These are phyloP conservation scores for Acromyrmex heyeri DNA, from an alignment of 1,140 invertebrate genomes.

Conservation along the genomic window DNA sequence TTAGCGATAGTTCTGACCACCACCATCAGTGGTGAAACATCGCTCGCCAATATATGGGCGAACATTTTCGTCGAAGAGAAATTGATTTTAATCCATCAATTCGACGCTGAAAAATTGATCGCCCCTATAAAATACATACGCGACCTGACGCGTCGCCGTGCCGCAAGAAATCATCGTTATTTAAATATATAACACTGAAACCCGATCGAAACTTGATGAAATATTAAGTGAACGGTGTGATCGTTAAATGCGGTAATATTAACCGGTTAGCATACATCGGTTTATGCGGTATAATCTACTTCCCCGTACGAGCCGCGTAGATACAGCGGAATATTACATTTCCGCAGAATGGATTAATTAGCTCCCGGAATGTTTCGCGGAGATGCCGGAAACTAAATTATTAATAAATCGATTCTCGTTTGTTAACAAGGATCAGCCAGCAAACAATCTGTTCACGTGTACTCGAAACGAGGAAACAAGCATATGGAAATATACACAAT, in stretches of 20 bases:
- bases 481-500: not conserved
- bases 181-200: not conserved
- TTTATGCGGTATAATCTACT: conserved; percentile 57
- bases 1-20: not conserved
- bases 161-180: not conserved
- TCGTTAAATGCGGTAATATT: conserved; percentile 46
- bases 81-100: not conserved
- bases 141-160: not conserved
- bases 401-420: conserved; percentile 61
- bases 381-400: conserved; percentile 62
- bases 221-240: conserved; percentile 51
- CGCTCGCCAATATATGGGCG: not conserved
- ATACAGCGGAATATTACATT: conserved; percentile 54
- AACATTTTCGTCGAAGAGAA: not conserved
- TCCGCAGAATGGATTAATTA: conserved; percentile 58
- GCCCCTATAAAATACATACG: not conserved
- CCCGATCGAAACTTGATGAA: conserved; percentile 21
- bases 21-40: not conserved
- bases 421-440: conserved; percentile 48
- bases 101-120: not conserved
- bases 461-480: not conserved
- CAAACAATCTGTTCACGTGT: conserved; percentile 33
- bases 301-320: conserved; percentile 18
- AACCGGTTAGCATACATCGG: conserved; percentile 34
- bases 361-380: conserved; percentile 52